phyloP scores from a whole-genome alignment of 2,113 vertebrate genomes.

The Pholis gunnellus region DNA sequence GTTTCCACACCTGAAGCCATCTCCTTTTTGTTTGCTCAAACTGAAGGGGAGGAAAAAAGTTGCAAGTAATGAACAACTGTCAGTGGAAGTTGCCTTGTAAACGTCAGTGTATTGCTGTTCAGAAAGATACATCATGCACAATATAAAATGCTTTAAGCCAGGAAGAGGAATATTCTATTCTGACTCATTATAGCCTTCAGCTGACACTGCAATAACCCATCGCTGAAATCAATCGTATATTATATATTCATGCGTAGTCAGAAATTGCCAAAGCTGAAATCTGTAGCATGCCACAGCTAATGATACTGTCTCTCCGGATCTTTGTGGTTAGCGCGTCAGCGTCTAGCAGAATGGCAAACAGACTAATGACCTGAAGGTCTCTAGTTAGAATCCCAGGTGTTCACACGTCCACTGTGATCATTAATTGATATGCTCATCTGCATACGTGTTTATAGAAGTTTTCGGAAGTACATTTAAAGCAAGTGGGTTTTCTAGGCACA shows the following conservation, averaged over 20 bases:
- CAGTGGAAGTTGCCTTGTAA: background rate
- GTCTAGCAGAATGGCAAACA: slow-evolving; percentile 54
- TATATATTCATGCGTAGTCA: slow-evolving; percentile 7
- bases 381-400: slow-evolving; percentile 71
- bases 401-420: slow-evolving; percentile 58
- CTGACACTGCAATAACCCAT: background rate
- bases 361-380: slow-evolving; percentile 56
- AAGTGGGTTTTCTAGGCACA: slow-evolving; percentile 61
- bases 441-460: slow-evolving; percentile 68
- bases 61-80: background rate
- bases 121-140: background rate
- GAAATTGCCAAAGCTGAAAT: slow-evolving; percentile 10
- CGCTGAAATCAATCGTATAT: background rate
- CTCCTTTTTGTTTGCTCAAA: background rate
- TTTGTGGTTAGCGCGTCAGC: slow-evolving; percentile 35
- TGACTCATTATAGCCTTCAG: background rate
- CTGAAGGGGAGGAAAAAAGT: background rate
- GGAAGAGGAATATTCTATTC: background rate
- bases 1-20: background rate
- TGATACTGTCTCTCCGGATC: slow-evolving; percentile 22
- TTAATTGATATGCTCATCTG: slow-evolving; percentile 68
- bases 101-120: background rate
- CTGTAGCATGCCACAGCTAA: background rate
- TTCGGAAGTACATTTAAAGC: slow-evolving; percentile 68
- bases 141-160: background rate